Evolutionary conservation across 2,797 vertebrate genomes (phyloP), one percentile per base, ranked within the genome.

Genomic region (Sebastes oblongus): DNA sequence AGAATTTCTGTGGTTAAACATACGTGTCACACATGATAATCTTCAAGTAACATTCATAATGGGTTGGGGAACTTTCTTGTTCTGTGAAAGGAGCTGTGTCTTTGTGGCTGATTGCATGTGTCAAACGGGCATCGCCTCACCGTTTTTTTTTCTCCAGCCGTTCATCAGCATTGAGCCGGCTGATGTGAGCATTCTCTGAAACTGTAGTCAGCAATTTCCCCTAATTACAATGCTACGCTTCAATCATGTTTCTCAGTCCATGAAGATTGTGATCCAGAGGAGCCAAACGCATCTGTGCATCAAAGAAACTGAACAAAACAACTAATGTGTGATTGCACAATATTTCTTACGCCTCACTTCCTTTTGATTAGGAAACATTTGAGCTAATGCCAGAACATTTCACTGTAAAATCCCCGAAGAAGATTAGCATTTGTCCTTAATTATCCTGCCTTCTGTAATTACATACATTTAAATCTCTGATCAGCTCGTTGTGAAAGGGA

Each of bases 391-490:
- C 84, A 88, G 72, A 90, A 82, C 64, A 64, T 89, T 89, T 90
- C 68, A 82, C 61, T 71, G 52, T 77, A 80, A 89, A 90, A 89
- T 90, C 71, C 83, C 77, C 56, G 67, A 81, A 87, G 82, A 88
- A 86, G 76, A 92, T 91, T 78, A 87, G 39, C 72, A 78, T 90
- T 91, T 87, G 75, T 87, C 80, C 78, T 88, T 88, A 84, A 89
- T 91, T 92, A 86, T 87, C 75, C 72, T 52, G 69, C 75, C 65
- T 65, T 80, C 70, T 92, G 83, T 89, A 89, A 92, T 91, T 88
- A 70, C 84, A 84, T 88, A 90, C 77, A 90, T 93, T 90, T 88
- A 78, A 82, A 87, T 86, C 76, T 90, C 66, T 88, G 86, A 92
- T 93, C 83, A 91, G 80, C 75, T 75, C 1, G 0, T 64, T 89